Percentiles rank a stretch among this genome's conserved stretches.
phyloP scores from a whole-genome alignment of 2,797 vertebrate genomes.

The Danio jaintianensis region DNA sequence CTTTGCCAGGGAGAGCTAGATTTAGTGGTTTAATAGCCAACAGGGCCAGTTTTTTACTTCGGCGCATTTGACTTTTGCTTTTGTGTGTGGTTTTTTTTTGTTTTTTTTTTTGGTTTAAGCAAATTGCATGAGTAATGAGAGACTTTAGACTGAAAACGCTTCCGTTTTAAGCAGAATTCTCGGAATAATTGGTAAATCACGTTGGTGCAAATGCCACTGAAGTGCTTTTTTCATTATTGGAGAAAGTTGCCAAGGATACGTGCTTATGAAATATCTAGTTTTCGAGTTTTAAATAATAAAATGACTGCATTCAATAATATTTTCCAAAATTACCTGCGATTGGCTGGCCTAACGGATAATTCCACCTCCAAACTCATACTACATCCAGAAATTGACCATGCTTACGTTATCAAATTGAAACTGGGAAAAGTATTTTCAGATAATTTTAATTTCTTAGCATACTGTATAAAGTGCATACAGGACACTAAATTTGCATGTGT shows the following conservation, averaged over 20 bases:
- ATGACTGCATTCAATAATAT: neutral
- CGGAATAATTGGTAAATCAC: neutral
- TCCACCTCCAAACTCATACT: neutral
- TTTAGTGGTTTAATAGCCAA: neutral
- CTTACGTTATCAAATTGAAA: neutral
- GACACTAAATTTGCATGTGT: too few species aligned
- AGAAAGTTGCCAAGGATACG: neutral
- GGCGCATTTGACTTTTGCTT: neutral
- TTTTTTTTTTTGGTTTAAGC: neutral
- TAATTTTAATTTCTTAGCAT: neutral
- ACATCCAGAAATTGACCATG: too few species aligned
- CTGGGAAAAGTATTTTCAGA: too few species aligned
- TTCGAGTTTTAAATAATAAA: neutral
- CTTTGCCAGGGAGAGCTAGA: neutral
- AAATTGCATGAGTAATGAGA: neutral
- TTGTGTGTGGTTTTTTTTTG: too few species aligned
- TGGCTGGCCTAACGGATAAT: neutral
- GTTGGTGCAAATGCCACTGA: neutral
- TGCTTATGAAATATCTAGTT: neutral
- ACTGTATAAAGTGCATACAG: too few species aligned
- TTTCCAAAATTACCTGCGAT: neutral
- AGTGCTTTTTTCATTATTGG: neutral
- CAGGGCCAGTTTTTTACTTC: neutral
- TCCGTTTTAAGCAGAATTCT: neutral
- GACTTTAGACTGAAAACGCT: neutral